phyloP scores from a whole-genome alignment of 2,113 vertebrate species.

The Spermophilus dauricus region DNA sequence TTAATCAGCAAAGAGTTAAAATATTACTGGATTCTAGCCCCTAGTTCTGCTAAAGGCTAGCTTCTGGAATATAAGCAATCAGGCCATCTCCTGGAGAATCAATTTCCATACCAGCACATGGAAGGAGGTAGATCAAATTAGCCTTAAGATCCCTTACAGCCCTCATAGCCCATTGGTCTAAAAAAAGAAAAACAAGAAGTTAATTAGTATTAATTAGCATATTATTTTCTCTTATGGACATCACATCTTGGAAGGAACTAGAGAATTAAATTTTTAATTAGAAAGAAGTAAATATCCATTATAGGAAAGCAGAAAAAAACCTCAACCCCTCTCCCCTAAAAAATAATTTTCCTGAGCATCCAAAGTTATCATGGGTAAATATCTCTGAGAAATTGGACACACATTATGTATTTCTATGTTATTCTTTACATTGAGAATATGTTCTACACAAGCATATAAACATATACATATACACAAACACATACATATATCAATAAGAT shows the following conservation, averaged over 20 bases:
- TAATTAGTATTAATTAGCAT: background rate
- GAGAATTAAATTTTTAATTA: constrained; percentile 38
- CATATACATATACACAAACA: background rate
- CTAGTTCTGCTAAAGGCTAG: background rate
- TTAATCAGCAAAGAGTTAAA: background rate
- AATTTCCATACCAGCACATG: background rate
- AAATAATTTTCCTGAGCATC: background rate
- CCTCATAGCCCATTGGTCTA: background rate
- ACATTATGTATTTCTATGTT: background rate
- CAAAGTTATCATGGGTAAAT: background rate
- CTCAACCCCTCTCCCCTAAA: background rate
- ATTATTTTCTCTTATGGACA: background rate
- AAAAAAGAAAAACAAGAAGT: background rate
- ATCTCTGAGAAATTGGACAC: background rate
- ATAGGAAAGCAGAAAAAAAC: constrained; percentile 30
- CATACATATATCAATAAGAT: background rate
- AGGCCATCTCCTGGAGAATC: background rate
- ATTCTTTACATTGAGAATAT: background rate
- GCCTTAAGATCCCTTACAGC: background rate
- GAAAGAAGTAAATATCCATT: background rate
- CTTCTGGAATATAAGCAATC: background rate
- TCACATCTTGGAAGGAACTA: background rate
- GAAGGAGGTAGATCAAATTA: background rate
- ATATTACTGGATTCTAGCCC: background rate
- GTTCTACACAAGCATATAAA: background rate